These are phyloP conservation scores for Trachelus iudaicus DNA, from an alignment of 2,888 invertebrate genomes.

Conservation along the genomic window DNA sequence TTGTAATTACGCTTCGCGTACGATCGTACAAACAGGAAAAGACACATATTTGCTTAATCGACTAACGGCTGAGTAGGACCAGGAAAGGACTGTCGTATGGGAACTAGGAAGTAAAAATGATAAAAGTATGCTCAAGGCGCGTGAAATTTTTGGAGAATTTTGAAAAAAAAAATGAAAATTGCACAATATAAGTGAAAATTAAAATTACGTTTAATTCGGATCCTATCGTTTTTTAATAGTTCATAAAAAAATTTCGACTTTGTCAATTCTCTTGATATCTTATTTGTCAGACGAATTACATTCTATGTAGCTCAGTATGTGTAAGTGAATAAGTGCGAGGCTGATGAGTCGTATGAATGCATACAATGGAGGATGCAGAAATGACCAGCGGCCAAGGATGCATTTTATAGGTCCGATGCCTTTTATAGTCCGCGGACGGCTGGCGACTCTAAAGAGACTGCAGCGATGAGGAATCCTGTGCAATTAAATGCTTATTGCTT, in stretches of 20 bases:
- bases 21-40: slow-evolving; percentile 32
- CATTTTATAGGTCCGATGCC: slow-evolving; percentile 65
- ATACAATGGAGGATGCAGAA: slow-evolving; percentile 54
- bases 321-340: not conserved
- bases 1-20: slow-evolving; percentile 37
- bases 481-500: slow-evolving; percentile 66
- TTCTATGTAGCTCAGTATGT: not conserved
- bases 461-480: slow-evolving; percentile 63
- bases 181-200: not conserved
- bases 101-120: not conserved
- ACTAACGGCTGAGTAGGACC: slow-evolving; percentile 27
- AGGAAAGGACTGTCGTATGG: not conserved
- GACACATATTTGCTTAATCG: slow-evolving; percentile 55
- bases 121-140: not conserved
- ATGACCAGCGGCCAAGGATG: slow-evolving; percentile 63
- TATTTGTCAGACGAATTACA: not conserved
- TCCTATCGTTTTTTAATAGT: not conserved
- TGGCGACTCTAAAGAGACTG: slow-evolving; percentile 54
- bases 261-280: not conserved
- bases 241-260: not conserved
- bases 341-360: slow-evolving; percentile 33
- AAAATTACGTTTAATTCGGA: not conserved
- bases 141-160: too few species aligned
- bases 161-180: not conserved
- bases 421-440: slow-evolving; percentile 61